A percentile compares a stretch with the other conserved stretches of the same genome.
Evolutionary conservation across 2,113 vertebrate genomes (phyloP).

Genomic region (Leptosomus discolor): DNA sequence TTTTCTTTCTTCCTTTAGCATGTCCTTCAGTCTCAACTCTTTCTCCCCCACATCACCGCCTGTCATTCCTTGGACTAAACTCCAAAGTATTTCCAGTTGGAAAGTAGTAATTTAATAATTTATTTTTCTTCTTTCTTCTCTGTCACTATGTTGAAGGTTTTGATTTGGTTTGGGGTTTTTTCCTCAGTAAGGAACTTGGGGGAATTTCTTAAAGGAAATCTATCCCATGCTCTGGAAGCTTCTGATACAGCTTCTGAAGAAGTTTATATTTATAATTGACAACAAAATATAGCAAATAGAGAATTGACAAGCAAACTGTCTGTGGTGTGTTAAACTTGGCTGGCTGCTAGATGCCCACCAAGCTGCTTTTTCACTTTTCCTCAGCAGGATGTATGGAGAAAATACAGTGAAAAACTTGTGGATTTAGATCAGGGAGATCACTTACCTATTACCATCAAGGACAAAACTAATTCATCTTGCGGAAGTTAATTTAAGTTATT

Average conservation of each 20-base stretch:
- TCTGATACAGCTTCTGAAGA: background rate
- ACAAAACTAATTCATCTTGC: fast-evolving
- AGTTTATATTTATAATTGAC: background rate
- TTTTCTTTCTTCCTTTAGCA: background rate
- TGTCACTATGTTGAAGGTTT: background rate
- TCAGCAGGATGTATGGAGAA: background rate
- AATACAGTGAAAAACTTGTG: background rate
- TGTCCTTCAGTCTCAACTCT: background rate
- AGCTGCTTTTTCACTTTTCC: background rate
- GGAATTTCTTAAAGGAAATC: background rate
- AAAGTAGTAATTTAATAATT: background rate
- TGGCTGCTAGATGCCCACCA: background rate
- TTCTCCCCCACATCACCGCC: background rate
- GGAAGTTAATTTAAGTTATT: background rate
- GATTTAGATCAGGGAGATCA: background rate
- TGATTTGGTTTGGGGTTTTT: background rate
- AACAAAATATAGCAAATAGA: background rate
- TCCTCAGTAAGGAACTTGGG: background rate
- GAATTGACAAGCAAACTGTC: background rate
- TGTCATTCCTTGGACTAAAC: background rate
- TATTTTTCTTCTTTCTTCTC: background rate
- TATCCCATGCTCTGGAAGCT: background rate
- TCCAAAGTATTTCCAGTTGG: background rate
- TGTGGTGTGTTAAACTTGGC: background rate
- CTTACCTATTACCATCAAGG: background rate